Conservation (phyloP, 1,140 invertebrate genomes). For the Alviniconcha marisindica region DNA sequence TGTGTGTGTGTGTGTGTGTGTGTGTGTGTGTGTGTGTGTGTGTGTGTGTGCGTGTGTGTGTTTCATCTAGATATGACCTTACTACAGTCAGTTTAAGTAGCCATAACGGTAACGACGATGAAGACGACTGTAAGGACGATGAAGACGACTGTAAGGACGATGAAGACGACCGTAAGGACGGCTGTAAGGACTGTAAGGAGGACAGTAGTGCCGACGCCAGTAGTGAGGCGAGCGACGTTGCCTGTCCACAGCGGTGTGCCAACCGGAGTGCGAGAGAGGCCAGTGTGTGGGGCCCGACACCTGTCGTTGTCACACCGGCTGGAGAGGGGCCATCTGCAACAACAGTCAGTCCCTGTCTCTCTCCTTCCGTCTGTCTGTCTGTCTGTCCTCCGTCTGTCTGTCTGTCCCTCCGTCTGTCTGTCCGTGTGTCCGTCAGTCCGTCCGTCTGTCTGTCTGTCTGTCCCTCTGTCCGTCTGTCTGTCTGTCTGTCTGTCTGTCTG, state of each 20-base stretch:
- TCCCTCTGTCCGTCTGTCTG: neutral
- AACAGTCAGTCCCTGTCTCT: neutral
- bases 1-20: too few species aligned
- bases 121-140: too few species aligned
- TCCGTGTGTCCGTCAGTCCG: neutral
- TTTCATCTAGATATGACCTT: too few species aligned
- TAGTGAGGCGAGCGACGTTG: neutral
- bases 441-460: neutral
- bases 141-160: too few species aligned
- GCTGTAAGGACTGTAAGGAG: too few species aligned
- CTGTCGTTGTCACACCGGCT: neutral
- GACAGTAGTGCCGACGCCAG: too few species aligned
- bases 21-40: too few species aligned
- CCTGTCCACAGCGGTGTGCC: neutral
- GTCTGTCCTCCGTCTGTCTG: neutral
- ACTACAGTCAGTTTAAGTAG: too few species aligned
- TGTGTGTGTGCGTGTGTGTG: too few species aligned
- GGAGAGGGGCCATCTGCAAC: neutral
- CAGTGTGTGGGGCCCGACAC: neutral
- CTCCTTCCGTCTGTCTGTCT: neutral
- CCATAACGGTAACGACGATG: too few species aligned
- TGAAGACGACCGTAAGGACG: neutral
- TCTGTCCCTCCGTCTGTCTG: neutral
- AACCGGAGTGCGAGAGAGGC: slow-evolving; percentile 1
- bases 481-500: neutral